These are phyloP conservation scores for Apis laboriosa DNA, from an alignment of 1,140 invertebrate species.

Conservation along the genomic window DNA sequence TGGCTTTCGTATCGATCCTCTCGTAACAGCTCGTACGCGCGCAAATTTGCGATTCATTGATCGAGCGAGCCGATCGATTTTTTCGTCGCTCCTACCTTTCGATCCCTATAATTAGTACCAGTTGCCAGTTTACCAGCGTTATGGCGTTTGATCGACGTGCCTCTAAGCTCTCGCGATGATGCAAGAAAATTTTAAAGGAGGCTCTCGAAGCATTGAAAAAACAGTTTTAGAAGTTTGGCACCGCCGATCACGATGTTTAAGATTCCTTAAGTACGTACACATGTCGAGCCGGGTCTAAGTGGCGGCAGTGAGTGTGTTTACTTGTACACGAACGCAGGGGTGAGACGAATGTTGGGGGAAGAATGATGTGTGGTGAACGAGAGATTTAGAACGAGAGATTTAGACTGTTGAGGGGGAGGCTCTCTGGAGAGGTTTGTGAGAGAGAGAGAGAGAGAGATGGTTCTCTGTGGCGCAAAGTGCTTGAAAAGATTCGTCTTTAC, in stretches of 20 bases:
- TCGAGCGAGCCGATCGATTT: background rate
- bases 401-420: background rate
- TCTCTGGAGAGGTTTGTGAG: background rate
- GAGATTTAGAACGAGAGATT: conserved; percentile 26
- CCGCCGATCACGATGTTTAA: conserved; percentile 26
- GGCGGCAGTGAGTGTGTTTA: conserved; percentile 17
- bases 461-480: background rate
- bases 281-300: conserved; percentile 13
- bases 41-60: background rate
- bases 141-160: background rate
- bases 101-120: background rate
- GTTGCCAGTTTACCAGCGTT: too few relatives aligned
- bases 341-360: conserved; percentile 6
- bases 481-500: conserved; percentile 2
- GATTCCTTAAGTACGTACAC: conserved; percentile 21
- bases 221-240: background rate
- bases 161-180: too few relatives aligned
- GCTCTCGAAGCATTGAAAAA: too few relatives aligned
- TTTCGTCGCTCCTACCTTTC: background rate
- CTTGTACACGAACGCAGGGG: conserved; percentile 7
- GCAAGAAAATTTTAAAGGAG: background rate
- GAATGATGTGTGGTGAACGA: conserved; percentile 23
- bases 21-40: background rate
- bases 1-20: conserved; percentile 6
- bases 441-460: too few relatives aligned